These are phyloP conservation scores for Albula goreensis DNA, from an alignment of 2,113 vertebrate species.

Conservation along the genomic window DNA sequence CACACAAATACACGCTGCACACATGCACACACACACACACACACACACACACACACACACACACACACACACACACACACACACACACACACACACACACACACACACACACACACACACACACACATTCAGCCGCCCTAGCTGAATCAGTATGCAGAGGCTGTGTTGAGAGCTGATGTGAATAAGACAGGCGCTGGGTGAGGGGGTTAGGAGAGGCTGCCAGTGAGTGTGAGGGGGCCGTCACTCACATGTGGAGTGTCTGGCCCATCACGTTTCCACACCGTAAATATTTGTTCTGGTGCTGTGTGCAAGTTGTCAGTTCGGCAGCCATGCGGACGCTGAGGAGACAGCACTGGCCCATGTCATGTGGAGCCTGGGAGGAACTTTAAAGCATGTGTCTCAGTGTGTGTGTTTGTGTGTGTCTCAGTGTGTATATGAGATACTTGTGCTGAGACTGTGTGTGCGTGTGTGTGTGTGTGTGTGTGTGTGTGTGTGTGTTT, in stretches of 20 bases:
- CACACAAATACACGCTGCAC: conserved; percentile 1
- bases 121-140: conserved; percentile 11
- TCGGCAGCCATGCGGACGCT: neutral
- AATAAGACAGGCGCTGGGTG: neutral
- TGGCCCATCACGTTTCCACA: neutral
- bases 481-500: too few relatives aligned
- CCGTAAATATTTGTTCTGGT: neutral
- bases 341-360: neutral
- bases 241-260: neutral
- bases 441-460: neutral
- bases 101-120: conserved; percentile 1
- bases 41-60: conserved; percentile 6
- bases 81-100: conserved; percentile 3
- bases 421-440: neutral
- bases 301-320: neutral
- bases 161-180: neutral
- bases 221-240: neutral
- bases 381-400: too few relatives aligned
- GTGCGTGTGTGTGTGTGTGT: too few relatives aligned
- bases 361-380: too few relatives aligned
- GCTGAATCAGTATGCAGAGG: neutral
- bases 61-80: neutral
- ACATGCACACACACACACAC: neutral
- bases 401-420: too few relatives aligned
- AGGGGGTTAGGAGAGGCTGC: neutral